Evolutionary conservation across 1,140 invertebrate genomes (phyloP), one percentile per base, ranked within the genome.

Genomic region (Atta colombica): DNA sequence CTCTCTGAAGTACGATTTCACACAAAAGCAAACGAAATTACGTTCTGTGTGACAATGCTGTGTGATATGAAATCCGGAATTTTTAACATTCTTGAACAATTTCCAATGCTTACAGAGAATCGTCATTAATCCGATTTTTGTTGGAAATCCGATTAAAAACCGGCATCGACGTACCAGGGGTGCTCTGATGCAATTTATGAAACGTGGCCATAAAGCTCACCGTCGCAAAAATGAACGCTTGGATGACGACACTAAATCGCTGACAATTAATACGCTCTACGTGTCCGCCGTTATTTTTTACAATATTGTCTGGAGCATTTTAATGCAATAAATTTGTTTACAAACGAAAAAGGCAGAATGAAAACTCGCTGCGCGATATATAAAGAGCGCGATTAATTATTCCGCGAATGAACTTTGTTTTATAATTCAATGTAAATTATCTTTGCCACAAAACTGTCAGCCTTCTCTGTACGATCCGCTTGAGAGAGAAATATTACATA

Each of bases 211-310:
- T 84, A 84, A 84, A 84, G 60, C 45, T 63, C 69, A 39, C 31
- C 18, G 39, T 74, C 25, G 53, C 55, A 49, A 84, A 49, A 84
- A 75, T 35, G 28, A 51, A 84, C 58, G 69, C 68, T 31, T 39
- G 69, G 18, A 84, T 63, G 69, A 84, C 69, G 58, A 69, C 55
- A 45, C 25, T 75, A 75, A 75, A 75, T 84, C 80, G 58, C n/a
- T 5, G 39, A 25, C 45, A n/a, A 51, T 84, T 63, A 82, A 72
- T 63, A 72, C 53, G 35, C 31, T 72, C 12, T 14, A 12, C 31
- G 14, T 45, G 18, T 31, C 7, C 21, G 7, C 7, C 35, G 6
- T 4, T 49, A n/a, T 84, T 75, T 75, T 63, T 28, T 28, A 31
- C 69, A 51, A 84, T 84, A 74, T 74, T 61, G 28, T 75, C 39